Evolutionary conservation across 2,888 invertebrate species (phyloP).

Genomic region (Marasmarcha lunaedactyla): DNA sequence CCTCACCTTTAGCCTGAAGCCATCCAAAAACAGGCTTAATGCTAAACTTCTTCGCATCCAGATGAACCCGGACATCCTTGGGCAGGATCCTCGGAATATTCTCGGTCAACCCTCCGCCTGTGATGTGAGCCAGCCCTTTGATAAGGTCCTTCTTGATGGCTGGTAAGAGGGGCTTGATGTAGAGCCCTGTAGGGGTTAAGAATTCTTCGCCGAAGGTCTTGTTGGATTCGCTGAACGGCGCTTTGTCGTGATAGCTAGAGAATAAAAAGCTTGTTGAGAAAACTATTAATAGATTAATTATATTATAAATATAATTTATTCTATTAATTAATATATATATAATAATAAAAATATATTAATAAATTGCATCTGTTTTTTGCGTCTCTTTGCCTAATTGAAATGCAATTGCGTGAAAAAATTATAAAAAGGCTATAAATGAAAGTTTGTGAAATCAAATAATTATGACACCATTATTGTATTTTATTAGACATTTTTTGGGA

Average conservation of each 20-base stretch:
- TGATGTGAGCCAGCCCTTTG: conserved; percentile 93
- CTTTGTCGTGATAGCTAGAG: conserved; percentile 42
- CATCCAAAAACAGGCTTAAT: conserved; percentile 89
- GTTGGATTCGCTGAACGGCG: conserved; percentile 46
- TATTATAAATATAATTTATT: too few species aligned
- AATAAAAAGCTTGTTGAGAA: neutral
- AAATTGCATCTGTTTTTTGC: too few species aligned
- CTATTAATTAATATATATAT: too few species aligned
- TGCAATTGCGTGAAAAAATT: too few species aligned
- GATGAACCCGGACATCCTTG: conserved; percentile 68
- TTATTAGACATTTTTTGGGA: too few species aligned
- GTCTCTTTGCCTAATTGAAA: too few species aligned
- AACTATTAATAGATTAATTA: too few species aligned
- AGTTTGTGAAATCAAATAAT: too few species aligned
- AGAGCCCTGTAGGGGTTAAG: conserved; percentile 88
- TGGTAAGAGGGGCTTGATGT: conserved; percentile 81
- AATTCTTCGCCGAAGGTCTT: conserved; percentile 79
- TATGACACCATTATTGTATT: too few species aligned
- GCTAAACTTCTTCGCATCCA: conserved; percentile 80
- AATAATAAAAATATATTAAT: too few species aligned
- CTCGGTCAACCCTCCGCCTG: conserved; percentile 91
- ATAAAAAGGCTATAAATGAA: too few species aligned
- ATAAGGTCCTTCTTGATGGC: conserved; percentile 78
- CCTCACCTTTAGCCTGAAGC: conserved; percentile 80
- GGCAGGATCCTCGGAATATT: conserved; percentile 90